Conservation (phyloP, 2,888 invertebrate species). For the Ophion ellenae region DNA sequence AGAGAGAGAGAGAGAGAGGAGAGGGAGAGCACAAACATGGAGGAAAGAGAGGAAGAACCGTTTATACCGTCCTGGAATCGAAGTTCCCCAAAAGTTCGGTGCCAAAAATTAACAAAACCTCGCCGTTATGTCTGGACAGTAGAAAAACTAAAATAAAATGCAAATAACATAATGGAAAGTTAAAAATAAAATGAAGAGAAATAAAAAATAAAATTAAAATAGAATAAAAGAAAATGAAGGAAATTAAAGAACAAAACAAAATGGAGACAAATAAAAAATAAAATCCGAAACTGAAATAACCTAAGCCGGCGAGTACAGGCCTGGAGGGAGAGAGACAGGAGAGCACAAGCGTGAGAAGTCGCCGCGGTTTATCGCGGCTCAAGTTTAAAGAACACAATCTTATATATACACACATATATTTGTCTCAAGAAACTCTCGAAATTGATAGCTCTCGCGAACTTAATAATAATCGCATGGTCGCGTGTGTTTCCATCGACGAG, state of each 20-base stretch:
- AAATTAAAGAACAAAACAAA: too few relatives aligned
- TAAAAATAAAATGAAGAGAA: too few relatives aligned
- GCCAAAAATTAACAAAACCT: too few relatives aligned
- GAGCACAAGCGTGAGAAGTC: neutral
- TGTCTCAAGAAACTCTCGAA: neutral
- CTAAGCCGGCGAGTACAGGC: too few relatives aligned
- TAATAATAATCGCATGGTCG: neutral
- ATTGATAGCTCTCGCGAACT: neutral
- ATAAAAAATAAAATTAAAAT: too few relatives aligned
- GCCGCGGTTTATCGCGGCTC: neutral
- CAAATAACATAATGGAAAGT: too few relatives aligned
- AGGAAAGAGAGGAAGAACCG: slow-evolving; percentile 33
- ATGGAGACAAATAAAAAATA: too few relatives aligned
- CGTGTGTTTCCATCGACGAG: slow-evolving; percentile 1
- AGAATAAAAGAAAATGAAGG: too few relatives aligned
- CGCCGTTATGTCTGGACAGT: too few relatives aligned
- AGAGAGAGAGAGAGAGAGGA: neutral
- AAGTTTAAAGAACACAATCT: neutral
- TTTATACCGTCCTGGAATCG: slow-evolving; percentile 74
- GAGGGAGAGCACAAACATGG: too few relatives aligned
- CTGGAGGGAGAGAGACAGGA: neutral
- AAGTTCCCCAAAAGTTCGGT: slow-evolving; percentile 74
- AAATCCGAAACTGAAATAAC: too few relatives aligned
- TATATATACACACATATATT: neutral
- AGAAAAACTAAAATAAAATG: too few relatives aligned